Percentiles rank a stretch among this genome's conserved stretches.
These are phyloP conservation scores for Anser brachyrhynchus DNA, from an alignment of 2,113 vertebrate genomes.

Conservation along the genomic window DNA sequence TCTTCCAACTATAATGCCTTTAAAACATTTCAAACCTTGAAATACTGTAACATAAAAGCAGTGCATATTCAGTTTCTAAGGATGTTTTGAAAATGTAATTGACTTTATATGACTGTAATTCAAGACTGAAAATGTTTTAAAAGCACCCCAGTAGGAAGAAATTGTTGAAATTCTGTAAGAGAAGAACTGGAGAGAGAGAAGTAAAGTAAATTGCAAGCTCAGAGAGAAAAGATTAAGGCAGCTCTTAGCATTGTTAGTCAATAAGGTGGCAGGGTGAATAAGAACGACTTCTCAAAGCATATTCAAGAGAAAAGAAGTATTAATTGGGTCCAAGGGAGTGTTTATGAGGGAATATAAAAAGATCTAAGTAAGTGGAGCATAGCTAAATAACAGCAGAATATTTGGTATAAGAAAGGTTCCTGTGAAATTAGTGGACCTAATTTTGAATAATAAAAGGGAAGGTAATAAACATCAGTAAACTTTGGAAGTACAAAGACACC, in stretches of 20 bases:
- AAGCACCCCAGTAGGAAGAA: neutral
- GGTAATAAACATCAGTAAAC: neutral
- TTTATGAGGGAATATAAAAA: neutral
- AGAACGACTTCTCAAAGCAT: neutral
- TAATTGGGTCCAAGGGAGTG: neutral
- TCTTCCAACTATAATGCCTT: neutral
- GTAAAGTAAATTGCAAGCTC: neutral
- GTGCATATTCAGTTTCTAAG: neutral
- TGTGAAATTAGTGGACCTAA: neutral
- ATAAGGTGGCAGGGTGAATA: neutral
- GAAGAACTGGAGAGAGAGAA: neutral
- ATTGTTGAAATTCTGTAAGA: neutral
- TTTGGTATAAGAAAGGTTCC: neutral
- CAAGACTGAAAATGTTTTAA: constrained; percentile 5
- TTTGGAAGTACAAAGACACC: neutral
- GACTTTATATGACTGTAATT: neutral
- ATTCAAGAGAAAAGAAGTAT: neutral
- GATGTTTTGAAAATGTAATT: constrained; percentile 16
- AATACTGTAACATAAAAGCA: constrained; percentile 1
- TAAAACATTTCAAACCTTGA: constrained; percentile 8
- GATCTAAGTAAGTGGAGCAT: neutral
- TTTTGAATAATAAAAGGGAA: neutral
- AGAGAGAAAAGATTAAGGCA: neutral
- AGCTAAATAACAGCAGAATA: neutral
- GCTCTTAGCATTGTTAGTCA: neutral